Evolutionary conservation across 2,888 invertebrate species (phyloP).

Genomic region (Stenurella melanura): DNA sequence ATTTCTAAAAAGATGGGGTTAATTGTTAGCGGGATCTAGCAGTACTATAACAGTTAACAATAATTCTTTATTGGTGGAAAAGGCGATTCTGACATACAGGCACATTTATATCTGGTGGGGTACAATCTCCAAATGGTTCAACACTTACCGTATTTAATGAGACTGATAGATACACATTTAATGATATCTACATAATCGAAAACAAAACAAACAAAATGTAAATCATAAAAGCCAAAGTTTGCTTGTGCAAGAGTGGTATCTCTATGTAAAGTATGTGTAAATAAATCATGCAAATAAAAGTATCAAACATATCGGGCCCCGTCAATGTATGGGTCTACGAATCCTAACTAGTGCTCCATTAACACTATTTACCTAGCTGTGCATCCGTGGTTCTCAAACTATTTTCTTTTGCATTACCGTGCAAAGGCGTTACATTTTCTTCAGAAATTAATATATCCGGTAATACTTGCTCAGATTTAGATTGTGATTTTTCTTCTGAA

Average conservation of each 20-base stretch:
- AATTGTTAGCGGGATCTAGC: conserved; percentile 71
- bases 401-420: conserved; percentile 5
- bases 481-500: conserved; percentile 51
- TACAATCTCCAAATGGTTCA: conserved; percentile 41
- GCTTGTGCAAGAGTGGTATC: conserved; percentile 62
- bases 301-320: conserved; percentile 73
- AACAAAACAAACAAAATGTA: conserved; percentile 55
- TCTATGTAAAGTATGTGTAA: conserved; percentile 43
- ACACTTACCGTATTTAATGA: conserved; percentile 56
- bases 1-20: conserved; percentile 73
- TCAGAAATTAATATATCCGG: conserved; percentile 64
- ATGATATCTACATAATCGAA: conserved; percentile 59
- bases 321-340: conserved; percentile 59
- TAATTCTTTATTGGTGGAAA: conserved; percentile 45
- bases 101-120: conserved; percentile 54
- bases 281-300: conserved; percentile 61
- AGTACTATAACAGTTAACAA: conserved; percentile 56
- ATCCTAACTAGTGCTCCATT: conserved; percentile 33
- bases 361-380: conserved; percentile 37
- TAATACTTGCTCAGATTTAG: conserved; percentile 52
- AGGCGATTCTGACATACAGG: conserved; percentile 61
- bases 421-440: conserved; percentile 6
- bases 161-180: conserved; percentile 52
- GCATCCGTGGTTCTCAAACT: conserved; percentile 4
- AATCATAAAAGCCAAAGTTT: conserved; percentile 66